Base-by-base conservation (phyloP, 2,888 invertebrate genomes). In the Prenolepis imparis region DNA sequence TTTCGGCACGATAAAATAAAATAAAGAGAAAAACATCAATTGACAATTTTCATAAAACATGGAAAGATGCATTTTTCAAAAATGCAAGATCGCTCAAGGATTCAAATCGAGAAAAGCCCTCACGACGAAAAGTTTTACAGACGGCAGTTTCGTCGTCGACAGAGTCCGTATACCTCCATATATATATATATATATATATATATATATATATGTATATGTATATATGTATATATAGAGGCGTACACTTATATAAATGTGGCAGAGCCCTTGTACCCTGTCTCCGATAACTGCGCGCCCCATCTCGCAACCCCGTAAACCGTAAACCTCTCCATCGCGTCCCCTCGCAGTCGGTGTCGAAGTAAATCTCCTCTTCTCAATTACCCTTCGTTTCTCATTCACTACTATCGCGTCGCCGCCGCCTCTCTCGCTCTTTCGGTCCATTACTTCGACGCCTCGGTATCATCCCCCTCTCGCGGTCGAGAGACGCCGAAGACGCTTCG, bases 361-460 rank as follows among this genome's bases (percentile, higher is more conserved):
- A 94, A 94, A 94, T 94, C 94, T 94, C 93, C 93, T 93, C 93
- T 94, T 94, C 94, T 94, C 94, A 94, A 94, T 94, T 94, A 94
- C 94, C 94, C 91, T 83, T 86, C 87, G 84, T 85, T 87, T 86
- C 87, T 87, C 84, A 85, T 88, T 86, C 85, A 84, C 80, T 44
- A n/a, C 63, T 80, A 68, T 83, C 83, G 24, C 52, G 3, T 12
- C 52, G 75, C 67, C 88, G 89, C 80, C 64, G 28, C n/a, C 41
- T 68, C 88, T 90, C 85, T 83, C 86, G 86, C 88, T 89, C 86
- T 87, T 87, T 90, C 91, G 91, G 90, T 90, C 92, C 92, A 93
- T 93, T 93, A 93, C 92, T 87, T 85, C 87, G 89, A 89, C 89
- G 90, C 92, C 88, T 87, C 82, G 80, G 80, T 88, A 86, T 87